Percentiles rank a stretch among this genome's conserved stretches.
Conservation (phyloP, 2,113 vertebrate species). For the Thomomys bottae region DNA sequence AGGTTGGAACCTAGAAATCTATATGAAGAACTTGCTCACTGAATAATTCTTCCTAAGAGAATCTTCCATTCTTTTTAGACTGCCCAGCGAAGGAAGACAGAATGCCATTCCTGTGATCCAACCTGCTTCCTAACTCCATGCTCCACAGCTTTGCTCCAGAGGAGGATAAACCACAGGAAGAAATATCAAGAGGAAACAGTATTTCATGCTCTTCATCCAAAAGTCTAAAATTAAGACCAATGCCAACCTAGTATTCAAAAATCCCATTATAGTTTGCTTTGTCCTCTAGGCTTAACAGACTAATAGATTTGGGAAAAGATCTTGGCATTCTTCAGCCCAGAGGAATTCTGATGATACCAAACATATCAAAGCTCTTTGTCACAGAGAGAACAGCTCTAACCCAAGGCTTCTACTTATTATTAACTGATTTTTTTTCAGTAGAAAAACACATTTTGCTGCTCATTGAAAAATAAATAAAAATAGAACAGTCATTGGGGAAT, state of each 20-base stretch:
- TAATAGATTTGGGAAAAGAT: neutral
- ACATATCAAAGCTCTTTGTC: neutral
- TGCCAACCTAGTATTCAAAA: neutral
- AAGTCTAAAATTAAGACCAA: neutral
- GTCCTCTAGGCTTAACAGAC: neutral
- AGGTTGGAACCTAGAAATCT: neutral
- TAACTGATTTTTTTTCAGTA: conserved; percentile 25
- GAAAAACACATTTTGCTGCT: neutral
- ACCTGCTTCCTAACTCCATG: neutral
- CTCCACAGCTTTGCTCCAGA: neutral
- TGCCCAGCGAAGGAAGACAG: neutral
- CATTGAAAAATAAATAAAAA: conserved; percentile 46
- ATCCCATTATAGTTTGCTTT: neutral
- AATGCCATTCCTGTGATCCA: neutral
- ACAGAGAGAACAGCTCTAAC: neutral
- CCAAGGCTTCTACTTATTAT: neutral
- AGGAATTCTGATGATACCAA: neutral
- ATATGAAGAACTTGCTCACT: neutral
- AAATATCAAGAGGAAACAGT: neutral
- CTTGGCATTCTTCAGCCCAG: neutral
- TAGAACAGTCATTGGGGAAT: neutral
- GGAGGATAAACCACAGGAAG: neutral
- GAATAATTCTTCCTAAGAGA: neutral
- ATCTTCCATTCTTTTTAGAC: neutral
- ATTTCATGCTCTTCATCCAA: neutral